Evolutionary conservation across 2,113 vertebrate genomes (phyloP), one percentile per base, ranked within the genome.

Genomic region (Morone saxatilis): DNA sequence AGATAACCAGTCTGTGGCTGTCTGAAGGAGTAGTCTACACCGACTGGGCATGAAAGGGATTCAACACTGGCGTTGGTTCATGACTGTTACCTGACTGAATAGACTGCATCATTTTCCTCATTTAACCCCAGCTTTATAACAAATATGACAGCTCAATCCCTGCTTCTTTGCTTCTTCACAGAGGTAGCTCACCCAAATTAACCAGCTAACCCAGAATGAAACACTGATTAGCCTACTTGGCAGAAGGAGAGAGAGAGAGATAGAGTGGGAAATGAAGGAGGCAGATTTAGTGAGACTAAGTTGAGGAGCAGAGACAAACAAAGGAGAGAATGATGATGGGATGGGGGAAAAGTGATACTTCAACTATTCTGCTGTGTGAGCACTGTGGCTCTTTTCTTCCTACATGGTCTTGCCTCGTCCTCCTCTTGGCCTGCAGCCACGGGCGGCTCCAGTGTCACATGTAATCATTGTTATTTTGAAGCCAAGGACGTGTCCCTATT

Each of bases 381-480:
- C 78, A 71, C 63, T 68, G 62, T 51, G 72, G 68, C 71, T 72
- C 74, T 40, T 81, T 56, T 83, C 61, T 57, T 60, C 65, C 45
- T 63, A 36, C 65, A 25, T 70, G 50, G 38, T 80, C 70, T 60
- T 56, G 19, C 75, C 61, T 86, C 14, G 69, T 82, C 68, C 74
- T 31, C 48, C 68, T 56, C 56, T 76, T 90, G 88, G 88, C 89
- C 59, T n/a, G 22, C 66, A 53, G 81, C 86, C 88, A 87, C 6
- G 13, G 50, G 69, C 22, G 43, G 53, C 82, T 89, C 80, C 62
- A 36, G 50, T 91, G 80, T 90, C 91, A 80, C 75, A 86, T 81
- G 54, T 71, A 80, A 72, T 90, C 85, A 80, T 85, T 85, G 88
- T 84, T 68, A 85, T 80, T 82, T 84, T 69, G 43, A 74, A 82